These are phyloP conservation scores for Pseudomyrmex pallidus DNA, from an alignment of 1,140 invertebrate genomes.

Conservation along the genomic window DNA sequence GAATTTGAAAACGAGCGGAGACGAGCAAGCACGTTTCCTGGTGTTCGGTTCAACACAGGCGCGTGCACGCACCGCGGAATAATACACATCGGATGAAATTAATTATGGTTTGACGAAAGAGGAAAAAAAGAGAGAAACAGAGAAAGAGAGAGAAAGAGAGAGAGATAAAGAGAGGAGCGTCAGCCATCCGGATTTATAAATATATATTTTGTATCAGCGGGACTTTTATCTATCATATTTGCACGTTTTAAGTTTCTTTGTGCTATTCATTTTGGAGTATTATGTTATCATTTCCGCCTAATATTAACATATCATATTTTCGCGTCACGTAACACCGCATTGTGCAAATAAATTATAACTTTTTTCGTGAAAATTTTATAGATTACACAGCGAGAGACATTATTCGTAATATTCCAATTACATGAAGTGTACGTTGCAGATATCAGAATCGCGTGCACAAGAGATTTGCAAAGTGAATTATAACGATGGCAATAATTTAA, in stretches of 20 bases:
- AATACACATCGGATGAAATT: constrained; percentile 59
- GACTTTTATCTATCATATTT: constrained; percentile 55
- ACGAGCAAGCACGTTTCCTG: constrained; percentile 39
- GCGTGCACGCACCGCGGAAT: constrained; percentile 46
- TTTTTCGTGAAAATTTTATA: too few species aligned
- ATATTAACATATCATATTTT: constrained; percentile 27
- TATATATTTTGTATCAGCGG: background rate
- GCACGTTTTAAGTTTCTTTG: constrained; percentile 27
- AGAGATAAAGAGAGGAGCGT: background rate
- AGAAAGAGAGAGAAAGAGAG: too few species aligned
- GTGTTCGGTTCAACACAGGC: constrained; percentile 57
- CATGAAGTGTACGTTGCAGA: too few species aligned
- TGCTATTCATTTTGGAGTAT: constrained; percentile 36
- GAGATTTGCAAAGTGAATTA: background rate
- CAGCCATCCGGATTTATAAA: constrained; percentile 5
- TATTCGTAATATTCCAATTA: too few species aligned
- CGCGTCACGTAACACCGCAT: background rate
- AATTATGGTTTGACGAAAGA: constrained; percentile 56
- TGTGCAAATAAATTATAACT: background rate
- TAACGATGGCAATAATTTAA: background rate
- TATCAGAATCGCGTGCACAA: background rate
- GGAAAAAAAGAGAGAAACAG: background rate
- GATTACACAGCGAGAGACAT: too few species aligned
- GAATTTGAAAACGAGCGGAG: constrained; percentile 69
- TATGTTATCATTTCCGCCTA: constrained; percentile 23